phyloP scores from a whole-genome alignment of 2,888 invertebrate species.

The Agelastica alni region DNA sequence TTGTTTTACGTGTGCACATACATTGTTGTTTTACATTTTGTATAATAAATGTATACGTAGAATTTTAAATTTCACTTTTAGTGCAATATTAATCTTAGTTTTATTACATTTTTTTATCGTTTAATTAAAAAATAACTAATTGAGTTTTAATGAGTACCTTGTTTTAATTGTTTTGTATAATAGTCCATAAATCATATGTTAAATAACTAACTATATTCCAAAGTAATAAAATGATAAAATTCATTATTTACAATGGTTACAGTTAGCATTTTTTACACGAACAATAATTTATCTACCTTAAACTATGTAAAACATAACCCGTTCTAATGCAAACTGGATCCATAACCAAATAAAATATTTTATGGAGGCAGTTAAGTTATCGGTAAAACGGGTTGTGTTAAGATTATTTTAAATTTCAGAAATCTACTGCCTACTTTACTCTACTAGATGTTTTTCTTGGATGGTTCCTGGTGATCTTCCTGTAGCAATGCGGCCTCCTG shows the following conservation, averaged over 20 bases:
- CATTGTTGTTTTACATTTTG: no score
- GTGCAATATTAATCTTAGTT: no score
- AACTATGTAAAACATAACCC: slow-evolving; percentile 15
- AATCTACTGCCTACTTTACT: slow-evolving; percentile 1
- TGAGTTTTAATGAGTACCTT: neutral
- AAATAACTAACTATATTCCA: no score
- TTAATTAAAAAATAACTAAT: neutral
- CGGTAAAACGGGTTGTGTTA: slow-evolving; percentile 7
- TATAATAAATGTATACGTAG: no score
- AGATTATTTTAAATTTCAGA: slow-evolving; percentile 5
- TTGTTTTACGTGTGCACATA: no score
- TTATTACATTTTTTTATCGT: neutral
- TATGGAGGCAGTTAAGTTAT: slow-evolving; percentile 2
- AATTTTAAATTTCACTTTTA: no score
- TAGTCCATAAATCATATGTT: neutral
- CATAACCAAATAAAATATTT: slow-evolving; percentile 13
- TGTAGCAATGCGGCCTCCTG: slow-evolving; percentile 87
- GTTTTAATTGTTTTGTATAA: neutral
- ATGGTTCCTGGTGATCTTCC: slow-evolving; percentile 40
- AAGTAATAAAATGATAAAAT: no score
- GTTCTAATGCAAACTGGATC: slow-evolving; percentile 5
- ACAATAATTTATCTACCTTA: no score
- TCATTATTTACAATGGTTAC: slow-evolving; percentile 5
- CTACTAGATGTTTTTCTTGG: neutral
- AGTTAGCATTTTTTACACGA: no score